Base-by-base conservation (phyloP, 1,140 invertebrate genomes). In the Psix sp. region DNA sequence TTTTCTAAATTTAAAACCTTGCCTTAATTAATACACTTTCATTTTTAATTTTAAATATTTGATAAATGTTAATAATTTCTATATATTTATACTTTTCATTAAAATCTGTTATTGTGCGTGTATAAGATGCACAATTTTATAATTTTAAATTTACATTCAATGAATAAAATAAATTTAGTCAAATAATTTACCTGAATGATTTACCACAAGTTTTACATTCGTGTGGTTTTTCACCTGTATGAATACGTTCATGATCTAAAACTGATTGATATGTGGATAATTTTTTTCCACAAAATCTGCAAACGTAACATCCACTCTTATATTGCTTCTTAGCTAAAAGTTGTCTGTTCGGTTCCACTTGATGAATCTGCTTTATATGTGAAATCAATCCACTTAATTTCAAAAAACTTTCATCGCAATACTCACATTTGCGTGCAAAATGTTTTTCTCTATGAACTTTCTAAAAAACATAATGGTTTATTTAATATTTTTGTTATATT, bases 151-250 rank as follows among this genome's bases (percentile, higher is more conserved):
- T 24, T 4, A 24, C 9, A 24, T 24, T 24, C 9, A 9, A 5
- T 24, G 9, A 24, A n/a, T 33, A 33, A 33, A 33, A 33, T 6
- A 11, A 33, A 10, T 3, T 7, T 7, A 33, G 3, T 10, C 17
- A 45, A 29, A 35, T 39, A 5, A 59, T 33, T 13, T 67, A 78
- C 77, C 77, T 57, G n/a, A 78, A 78, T 13, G 57, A 40, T 72
- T 78, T 91, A 10, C 87, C 85, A 78, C 90, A 92, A 10, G 87
- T 77, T 13, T 88, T 76, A 74, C 91, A 92, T 7, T 79, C 81
- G 74, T 90, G 90, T 0, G 87, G 82, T 65, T 88, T 89, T 17
- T 87, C 86, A 0, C 82, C 86, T 1, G 88, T 88, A 65, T 92
- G 91, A 70, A 89, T 77, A 39, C 90, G 89, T 65, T 88, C 88